These are phyloP conservation scores for Apomyelois bistriatella DNA, from an alignment of 2,888 invertebrate species.

Conservation along the genomic window DNA sequence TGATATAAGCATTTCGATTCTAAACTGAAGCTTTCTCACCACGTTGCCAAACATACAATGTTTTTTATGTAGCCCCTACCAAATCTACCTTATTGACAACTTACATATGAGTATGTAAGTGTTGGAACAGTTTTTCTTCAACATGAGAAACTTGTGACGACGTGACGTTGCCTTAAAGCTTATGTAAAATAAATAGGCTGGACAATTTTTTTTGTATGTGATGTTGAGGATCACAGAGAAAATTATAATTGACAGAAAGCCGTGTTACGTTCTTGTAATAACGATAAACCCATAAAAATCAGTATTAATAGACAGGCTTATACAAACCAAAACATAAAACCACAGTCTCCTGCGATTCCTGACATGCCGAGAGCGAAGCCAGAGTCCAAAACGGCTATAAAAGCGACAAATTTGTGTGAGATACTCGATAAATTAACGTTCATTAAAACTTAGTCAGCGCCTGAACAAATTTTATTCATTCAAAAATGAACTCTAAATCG, in stretches of 20 bases:
- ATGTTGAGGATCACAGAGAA: neutral
- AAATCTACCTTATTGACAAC: no score
- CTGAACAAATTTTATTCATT: slow-evolving; percentile 42
- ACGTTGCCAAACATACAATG: no score
- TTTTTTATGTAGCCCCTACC: no score
- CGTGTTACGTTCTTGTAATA: neutral
- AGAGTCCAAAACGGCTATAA: slow-evolving; percentile 49
- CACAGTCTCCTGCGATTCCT: slow-evolving; percentile 40
- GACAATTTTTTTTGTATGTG: no score
- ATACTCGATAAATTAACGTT: slow-evolving; percentile 63
- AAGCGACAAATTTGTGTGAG: slow-evolving; percentile 63
- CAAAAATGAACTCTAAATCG: slow-evolving; percentile 50
- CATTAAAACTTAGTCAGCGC: slow-evolving; percentile 59
- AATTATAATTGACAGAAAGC: neutral
- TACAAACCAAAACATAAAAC: slow-evolving; percentile 54
- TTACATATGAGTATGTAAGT: no score
- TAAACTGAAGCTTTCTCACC: no score
- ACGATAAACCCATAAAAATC: slow-evolving; percentile 34
- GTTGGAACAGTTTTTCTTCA: no score
- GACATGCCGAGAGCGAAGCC: slow-evolving; percentile 48
- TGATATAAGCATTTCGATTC: no score
- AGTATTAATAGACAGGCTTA: slow-evolving; percentile 49
- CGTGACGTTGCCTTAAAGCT: no score
- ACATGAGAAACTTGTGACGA: no score
- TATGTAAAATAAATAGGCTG: no score